phyloP scores from a whole-genome alignment of 2,113 vertebrate genomes.

The Oriolus oriolus region DNA sequence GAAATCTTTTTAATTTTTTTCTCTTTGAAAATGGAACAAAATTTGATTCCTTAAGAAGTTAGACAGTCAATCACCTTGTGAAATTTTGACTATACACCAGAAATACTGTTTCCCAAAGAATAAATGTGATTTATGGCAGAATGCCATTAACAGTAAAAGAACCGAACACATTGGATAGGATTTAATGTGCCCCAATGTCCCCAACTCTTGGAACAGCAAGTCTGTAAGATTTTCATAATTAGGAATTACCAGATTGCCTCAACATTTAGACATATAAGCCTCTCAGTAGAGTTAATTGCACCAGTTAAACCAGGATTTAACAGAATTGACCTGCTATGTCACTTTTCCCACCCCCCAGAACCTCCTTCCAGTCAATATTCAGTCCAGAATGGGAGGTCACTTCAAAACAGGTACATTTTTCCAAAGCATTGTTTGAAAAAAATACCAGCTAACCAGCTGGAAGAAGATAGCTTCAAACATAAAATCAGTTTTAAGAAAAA shows the following conservation, averaged over 20 bases:
- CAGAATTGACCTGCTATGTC: not conserved
- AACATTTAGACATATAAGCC: not conserved
- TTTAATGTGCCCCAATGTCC: not conserved
- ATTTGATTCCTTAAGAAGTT: not conserved
- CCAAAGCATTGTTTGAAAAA: not conserved
- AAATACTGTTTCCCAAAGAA: not conserved
- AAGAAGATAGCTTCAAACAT: not conserved
- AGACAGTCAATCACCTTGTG: not conserved
- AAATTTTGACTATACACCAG: not conserved
- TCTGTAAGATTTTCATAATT: not conserved
- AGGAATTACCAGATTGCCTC: not conserved
- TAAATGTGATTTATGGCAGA: not conserved
- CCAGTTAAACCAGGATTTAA: not conserved
- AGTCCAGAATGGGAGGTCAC: not conserved
- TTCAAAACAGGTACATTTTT: not conserved
- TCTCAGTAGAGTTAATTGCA: not conserved
- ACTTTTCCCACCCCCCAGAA: not conserved
- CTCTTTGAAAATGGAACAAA: not conserved
- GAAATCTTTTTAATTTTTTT: not conserved
- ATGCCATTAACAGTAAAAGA: not conserved
- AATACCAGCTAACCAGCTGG: not conserved
- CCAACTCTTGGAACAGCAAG: not conserved
- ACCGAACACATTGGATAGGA: not conserved
- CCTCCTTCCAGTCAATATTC: not conserved
- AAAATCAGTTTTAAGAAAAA: not conserved